These are phyloP conservation scores for Mastigias papua DNA, from an alignment of 30 jellyfish, hydroid and myxozoan genomes.

Conservation along the genomic window DNA sequence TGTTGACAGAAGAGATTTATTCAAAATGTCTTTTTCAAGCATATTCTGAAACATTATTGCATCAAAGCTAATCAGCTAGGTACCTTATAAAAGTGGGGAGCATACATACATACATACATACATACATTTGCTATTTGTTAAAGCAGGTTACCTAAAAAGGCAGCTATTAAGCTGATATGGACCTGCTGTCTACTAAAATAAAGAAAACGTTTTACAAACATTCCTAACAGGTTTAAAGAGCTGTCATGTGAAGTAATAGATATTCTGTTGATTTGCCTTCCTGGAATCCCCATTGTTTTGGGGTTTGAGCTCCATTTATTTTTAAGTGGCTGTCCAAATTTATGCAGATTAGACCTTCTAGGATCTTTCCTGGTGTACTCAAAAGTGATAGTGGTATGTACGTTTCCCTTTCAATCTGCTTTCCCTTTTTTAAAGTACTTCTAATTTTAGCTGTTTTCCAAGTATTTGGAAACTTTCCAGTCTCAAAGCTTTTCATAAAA, in stretches of 20 bases:
- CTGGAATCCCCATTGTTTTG: slow-evolving; percentile 45
- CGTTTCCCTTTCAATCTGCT: neutral
- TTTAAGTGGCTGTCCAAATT: slow-evolving; percentile 38
- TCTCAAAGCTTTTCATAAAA: slow-evolving; percentile 13
- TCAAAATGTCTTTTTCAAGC: neutral
- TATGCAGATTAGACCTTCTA: slow-evolving; percentile 27
- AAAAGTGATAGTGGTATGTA: slow-evolving; percentile 12
- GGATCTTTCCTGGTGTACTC: slow-evolving; percentile 39
- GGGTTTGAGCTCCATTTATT: slow-evolving; percentile 36
- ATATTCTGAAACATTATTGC: neutral
- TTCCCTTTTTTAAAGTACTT: slow-evolving; percentile 6
- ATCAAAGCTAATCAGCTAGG: neutral
- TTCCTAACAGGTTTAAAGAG: neutral
- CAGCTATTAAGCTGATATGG: neutral
- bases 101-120: slow-evolving; percentile 12
- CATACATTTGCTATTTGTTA: slow-evolving; percentile 2
- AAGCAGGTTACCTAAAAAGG: neutral
- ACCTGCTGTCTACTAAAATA: neutral
- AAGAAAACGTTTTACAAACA: neutral
- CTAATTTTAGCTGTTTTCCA: slow-evolving; percentile 33
- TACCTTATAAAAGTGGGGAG: neutral
- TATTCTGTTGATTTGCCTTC: slow-evolving; percentile 33
- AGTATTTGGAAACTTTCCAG: slow-evolving; percentile 18
- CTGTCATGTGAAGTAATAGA: slow-evolving; percentile 7
- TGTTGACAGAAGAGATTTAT: neutral